Percentiles rank a stretch among this genome's conserved stretches.
phyloP scores from a whole-genome alignment of 2,888 invertebrate species.

The Corbicula japonica region DNA sequence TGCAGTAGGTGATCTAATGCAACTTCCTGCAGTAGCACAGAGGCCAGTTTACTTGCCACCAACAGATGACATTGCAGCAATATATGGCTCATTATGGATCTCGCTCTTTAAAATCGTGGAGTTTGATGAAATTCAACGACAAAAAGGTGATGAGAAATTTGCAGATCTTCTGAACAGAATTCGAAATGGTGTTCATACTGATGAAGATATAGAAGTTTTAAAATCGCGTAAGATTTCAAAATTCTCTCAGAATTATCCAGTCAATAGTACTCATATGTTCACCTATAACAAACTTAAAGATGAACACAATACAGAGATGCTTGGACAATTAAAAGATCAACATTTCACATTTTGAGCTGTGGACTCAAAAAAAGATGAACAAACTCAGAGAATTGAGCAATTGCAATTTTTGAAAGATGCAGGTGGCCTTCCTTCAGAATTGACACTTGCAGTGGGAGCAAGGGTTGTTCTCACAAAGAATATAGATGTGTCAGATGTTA shows the following conservation, averaged over 20 bases:
- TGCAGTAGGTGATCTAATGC: constrained; percentile 44
- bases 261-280: constrained; percentile 24
- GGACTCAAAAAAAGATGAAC: constrained; percentile 43
- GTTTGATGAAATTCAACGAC: constrained; percentile 43
- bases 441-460: constrained; percentile 31
- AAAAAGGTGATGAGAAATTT: constrained; percentile 37
- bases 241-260: neutral
- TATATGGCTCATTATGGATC: constrained; percentile 33
- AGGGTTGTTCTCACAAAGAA: constrained; percentile 48
- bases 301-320: constrained; percentile 24
- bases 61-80: constrained; percentile 20
- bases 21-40: constrained; percentile 40
- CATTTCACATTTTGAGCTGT: constrained; percentile 25
- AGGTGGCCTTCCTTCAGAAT: constrained; percentile 16
- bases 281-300: constrained; percentile 9
- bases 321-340: constrained; percentile 1
- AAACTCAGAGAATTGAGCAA: constrained; percentile 28
- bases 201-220: constrained; percentile 19
- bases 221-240: constrained; percentile 6
- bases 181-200: constrained; percentile 25
- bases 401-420: constrained; percentile 2
- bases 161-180: constrained; percentile 36
- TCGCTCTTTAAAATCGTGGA: constrained; percentile 36
- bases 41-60: constrained; percentile 2
- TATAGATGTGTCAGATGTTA: constrained; percentile 51